Conservation (phyloP, 2,113 vertebrate species). For the Taurulus bubalis region DNA sequence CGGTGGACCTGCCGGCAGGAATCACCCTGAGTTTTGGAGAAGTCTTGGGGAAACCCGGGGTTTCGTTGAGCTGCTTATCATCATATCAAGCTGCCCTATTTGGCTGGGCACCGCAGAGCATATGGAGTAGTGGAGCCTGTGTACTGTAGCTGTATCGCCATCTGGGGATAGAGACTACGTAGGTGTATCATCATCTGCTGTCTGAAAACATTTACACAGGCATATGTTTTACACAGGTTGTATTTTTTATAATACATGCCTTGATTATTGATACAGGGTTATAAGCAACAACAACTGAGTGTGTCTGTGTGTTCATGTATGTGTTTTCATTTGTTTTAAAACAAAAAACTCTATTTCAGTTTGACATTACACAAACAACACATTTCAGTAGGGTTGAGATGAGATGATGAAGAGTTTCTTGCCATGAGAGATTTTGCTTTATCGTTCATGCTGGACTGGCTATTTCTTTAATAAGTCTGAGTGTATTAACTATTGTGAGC, state of each 20-base stretch:
- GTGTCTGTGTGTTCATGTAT: neutral
- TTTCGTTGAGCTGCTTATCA: constrained; percentile 56
- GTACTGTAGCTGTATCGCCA: constrained; percentile 56
- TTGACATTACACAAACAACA: neutral
- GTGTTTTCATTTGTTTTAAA: neutral
- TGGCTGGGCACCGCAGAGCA: constrained; percentile 52
- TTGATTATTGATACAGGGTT: no score
- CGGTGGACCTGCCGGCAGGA: neutral
- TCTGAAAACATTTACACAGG: constrained; percentile 64
- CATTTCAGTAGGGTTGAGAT: neutral
- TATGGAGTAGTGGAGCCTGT: constrained; percentile 56
- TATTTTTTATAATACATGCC: neutral
- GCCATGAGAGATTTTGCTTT: neutral
- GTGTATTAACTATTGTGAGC: neutral
- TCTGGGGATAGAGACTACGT: constrained; percentile 55
- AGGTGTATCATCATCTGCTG: constrained; percentile 78
- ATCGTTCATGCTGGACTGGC: neutral
- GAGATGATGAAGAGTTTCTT: neutral
- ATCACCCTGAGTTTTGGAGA: constrained; percentile 34
- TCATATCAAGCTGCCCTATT: constrained; percentile 54
- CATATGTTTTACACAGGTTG: constrained; percentile 17
- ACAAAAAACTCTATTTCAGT: neutral
- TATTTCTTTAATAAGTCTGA: neutral
- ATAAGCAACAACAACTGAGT: neutral
- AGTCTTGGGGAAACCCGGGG: constrained; percentile 30